Conservation (phyloP, 2,888 invertebrate species). For the Mesorhabditis spiculigera region DNA sequence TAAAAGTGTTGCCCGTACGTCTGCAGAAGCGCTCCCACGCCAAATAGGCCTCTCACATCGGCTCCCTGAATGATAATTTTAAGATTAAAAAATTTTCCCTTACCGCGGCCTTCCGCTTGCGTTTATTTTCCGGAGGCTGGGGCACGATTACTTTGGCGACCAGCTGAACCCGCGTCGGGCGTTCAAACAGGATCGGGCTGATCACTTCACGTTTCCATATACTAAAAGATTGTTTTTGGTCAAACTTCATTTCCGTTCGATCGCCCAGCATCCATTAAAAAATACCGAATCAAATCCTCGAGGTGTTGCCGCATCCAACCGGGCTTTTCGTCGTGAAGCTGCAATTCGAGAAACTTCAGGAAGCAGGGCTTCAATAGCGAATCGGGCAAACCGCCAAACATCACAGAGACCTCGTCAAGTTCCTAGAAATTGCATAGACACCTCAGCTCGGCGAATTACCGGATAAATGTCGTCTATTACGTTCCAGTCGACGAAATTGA, state of each 20-base stretch:
- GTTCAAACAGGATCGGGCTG: conserved; percentile 20
- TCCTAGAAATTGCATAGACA: background rate
- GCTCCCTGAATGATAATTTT: conserved; percentile 15
- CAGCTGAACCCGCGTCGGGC: conserved; percentile 30
- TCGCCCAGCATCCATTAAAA: background rate
- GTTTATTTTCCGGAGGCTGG: conserved; percentile 2
- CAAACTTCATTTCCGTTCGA: background rate
- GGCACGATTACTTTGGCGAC: conserved; percentile 28
- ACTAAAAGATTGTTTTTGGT: conserved; percentile 14
- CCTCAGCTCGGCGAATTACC: conserved; percentile 12
- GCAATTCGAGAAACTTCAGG: conserved; percentile 24
- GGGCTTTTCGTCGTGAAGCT: conserved; percentile 20
- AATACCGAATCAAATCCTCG: conserved; percentile 19
- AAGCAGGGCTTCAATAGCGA: conserved; percentile 36
- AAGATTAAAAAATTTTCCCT: conserved; percentile 7
- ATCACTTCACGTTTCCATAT: conserved; percentile 35
- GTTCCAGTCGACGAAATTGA: conserved; percentile 35
- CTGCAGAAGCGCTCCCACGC: conserved; percentile 21
- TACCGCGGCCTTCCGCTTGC: conserved; percentile 8
- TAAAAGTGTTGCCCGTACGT: conserved; percentile 7
- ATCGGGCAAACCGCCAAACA: conserved; percentile 33
- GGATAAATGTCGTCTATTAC: conserved; percentile 29
- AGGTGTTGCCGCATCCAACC: conserved; percentile 36
- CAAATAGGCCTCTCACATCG: conserved; percentile 15
- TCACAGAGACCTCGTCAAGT: conserved; percentile 24